Evolutionary conservation across 1,140 invertebrate species (phyloP).

Genomic region (Calycopis cecrops): DNA sequence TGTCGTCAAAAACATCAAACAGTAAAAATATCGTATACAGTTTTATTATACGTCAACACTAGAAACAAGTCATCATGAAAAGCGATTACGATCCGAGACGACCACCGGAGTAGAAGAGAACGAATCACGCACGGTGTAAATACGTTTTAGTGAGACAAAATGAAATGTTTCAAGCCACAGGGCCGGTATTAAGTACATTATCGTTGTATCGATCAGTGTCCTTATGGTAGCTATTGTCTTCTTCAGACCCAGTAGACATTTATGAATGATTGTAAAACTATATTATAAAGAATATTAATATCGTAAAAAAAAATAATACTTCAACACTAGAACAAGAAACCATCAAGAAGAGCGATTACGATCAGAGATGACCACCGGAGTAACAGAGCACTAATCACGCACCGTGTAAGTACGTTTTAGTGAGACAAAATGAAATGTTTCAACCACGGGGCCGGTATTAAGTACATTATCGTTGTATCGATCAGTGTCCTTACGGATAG

Average conservation of each 20-base stretch:
- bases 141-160: slow-evolving; percentile 39
- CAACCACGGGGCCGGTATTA: slow-evolving; percentile 47
- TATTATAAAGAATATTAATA: no score
- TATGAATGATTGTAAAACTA: no score
- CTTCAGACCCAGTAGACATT: no score
- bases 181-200: slow-evolving; percentile 59
- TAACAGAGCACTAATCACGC: not conserved
- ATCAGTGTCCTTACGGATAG: slow-evolving; percentile 58
- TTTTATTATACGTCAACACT: not conserved
- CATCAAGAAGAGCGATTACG: not conserved
- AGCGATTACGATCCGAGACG: not conserved
- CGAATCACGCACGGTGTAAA: not conserved
- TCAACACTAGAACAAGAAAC: not conserved
- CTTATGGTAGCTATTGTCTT: slow-evolving; percentile 52
- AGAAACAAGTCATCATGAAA: not conserved
- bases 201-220: slow-evolving; percentile 64
- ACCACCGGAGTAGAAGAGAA: not conserved
- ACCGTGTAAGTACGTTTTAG: slow-evolving; percentile 24
- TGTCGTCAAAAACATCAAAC: no score
- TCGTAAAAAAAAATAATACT: no score
- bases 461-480: slow-evolving; percentile 65
- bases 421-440: slow-evolving; percentile 50
- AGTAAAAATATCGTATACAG: no score
- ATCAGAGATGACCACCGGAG: not conserved
- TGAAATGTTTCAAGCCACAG: slow-evolving; percentile 46